Conservation (phyloP, 2,113 vertebrate genomes). For the Otocyon megalotis region DNA sequence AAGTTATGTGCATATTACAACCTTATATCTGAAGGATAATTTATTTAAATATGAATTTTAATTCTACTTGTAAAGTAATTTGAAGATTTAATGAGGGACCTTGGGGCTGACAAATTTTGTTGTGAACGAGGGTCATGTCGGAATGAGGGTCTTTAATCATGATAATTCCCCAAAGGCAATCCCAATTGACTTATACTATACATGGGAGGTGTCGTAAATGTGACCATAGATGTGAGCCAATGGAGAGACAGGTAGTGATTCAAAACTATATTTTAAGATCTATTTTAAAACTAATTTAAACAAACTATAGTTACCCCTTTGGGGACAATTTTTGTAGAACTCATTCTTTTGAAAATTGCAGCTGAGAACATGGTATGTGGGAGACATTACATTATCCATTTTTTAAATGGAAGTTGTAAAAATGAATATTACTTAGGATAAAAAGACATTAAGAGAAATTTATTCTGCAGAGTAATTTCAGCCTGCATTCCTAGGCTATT, state of each 20-base stretch:
- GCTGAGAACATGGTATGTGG: background rate
- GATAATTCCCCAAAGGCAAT: background rate
- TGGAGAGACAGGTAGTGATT: background rate
- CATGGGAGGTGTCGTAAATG: background rate
- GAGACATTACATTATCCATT: background rate
- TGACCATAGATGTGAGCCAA: background rate
- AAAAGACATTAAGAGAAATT: background rate
- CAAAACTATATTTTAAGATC: constrained; percentile 24
- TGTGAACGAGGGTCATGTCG: background rate
- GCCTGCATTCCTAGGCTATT: background rate
- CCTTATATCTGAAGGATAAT: background rate
- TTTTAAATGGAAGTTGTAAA: constrained; percentile 27
- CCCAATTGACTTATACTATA: background rate
- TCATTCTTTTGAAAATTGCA: background rate
- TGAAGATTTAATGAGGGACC: background rate
- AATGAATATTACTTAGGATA: background rate
- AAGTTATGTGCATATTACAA: background rate
- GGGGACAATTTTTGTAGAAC: constrained; percentile 26
- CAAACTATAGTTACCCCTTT: constrained; percentile 28
- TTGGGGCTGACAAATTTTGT: background rate
- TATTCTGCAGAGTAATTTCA: constrained; percentile 23
- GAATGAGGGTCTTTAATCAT: background rate
- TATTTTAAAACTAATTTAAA: background rate
- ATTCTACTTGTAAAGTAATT: background rate
- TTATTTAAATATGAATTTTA: background rate